These are phyloP conservation scores for Bolinopsis microptera DNA, from an alignment of 37 sponge, comb jelly and placozoan species.

Conservation along the genomic window DNA sequence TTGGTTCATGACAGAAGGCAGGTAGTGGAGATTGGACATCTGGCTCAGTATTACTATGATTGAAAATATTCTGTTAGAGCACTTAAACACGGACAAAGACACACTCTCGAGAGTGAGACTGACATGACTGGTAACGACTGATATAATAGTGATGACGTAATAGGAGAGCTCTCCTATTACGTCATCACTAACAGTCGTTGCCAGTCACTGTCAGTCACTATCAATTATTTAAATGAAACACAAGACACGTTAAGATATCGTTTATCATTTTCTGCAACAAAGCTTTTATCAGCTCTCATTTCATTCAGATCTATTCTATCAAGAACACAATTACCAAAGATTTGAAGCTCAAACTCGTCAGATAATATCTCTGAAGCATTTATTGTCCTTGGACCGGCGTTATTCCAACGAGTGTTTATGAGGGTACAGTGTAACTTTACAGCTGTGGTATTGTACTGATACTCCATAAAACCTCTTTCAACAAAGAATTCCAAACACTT, in stretches of 20 bases:
- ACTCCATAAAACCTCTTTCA: slow-evolving; percentile 5
- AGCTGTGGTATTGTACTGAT: background rate
- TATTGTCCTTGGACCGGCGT: background rate
- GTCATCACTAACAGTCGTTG: no score
- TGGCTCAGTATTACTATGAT: no score
- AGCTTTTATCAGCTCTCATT: background rate
- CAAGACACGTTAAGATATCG: background rate
- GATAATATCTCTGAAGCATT: slow-evolving; percentile 43
- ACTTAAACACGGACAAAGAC: no score
- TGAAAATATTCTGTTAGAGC: no score
- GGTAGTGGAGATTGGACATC: no score
- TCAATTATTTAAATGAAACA: no score
- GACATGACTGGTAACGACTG: no score
- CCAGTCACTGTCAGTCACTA: no score
- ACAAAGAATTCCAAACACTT: slow-evolving; percentile 27
- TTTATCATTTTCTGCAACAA: background rate
- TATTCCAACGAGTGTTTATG: slow-evolving; percentile 39
- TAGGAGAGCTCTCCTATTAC: no score
- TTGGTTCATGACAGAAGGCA: no score
- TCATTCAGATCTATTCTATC: background rate
- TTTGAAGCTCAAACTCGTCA: background rate
- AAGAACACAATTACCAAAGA: slow-evolving; percentile 32
- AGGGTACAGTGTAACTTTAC: slow-evolving; percentile 40
- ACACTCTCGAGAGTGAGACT: no score
- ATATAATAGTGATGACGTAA: no score